Conservation (phyloP, 2,113 vertebrate species). For the Eleginops maclovinus region DNA sequence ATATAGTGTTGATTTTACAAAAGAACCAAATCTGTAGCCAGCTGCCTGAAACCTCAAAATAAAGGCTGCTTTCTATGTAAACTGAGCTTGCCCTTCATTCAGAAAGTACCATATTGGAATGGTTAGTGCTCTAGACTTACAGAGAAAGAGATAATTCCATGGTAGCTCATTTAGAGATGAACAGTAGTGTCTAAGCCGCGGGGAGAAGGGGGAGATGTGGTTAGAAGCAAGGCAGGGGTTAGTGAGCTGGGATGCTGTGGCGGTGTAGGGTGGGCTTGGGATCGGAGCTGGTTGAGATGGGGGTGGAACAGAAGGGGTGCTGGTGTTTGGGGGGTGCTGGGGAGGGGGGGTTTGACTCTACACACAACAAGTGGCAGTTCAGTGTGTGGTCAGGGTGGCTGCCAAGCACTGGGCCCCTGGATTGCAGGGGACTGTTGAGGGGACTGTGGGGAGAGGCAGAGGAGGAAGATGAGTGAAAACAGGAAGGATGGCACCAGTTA, state of each 20-base stretch:
- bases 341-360: constrained; percentile 48
- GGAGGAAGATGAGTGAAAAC: constrained; percentile 81
- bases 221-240: constrained; percentile 69
- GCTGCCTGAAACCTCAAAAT: constrained; percentile 51
- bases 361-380: constrained; percentile 84
- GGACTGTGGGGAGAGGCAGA: constrained; percentile 61
- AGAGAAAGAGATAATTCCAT: constrained; percentile 68
- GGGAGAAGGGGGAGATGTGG: constrained; percentile 72
- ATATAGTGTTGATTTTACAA: constrained; percentile 44
- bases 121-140: constrained; percentile 46
- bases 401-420: constrained; percentile 81
- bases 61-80: constrained; percentile 55
- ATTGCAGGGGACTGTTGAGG: constrained; percentile 79
- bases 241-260: constrained; percentile 57
- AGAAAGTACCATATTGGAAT: constrained; percentile 59
- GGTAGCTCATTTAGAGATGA: constrained; percentile 65
- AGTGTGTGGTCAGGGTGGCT: constrained; percentile 83
- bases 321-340: background rate
- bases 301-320: constrained; percentile 27
- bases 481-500: constrained; percentile 86
- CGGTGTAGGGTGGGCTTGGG: constrained; percentile 67
- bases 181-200: constrained; percentile 62
- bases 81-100: constrained; percentile 47
- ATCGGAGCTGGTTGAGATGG: constrained; percentile 60
- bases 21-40: constrained; percentile 36